Evolutionary conservation across 2,113 vertebrate species (phyloP).

Genomic region (Dermatemys mawii): DNA sequence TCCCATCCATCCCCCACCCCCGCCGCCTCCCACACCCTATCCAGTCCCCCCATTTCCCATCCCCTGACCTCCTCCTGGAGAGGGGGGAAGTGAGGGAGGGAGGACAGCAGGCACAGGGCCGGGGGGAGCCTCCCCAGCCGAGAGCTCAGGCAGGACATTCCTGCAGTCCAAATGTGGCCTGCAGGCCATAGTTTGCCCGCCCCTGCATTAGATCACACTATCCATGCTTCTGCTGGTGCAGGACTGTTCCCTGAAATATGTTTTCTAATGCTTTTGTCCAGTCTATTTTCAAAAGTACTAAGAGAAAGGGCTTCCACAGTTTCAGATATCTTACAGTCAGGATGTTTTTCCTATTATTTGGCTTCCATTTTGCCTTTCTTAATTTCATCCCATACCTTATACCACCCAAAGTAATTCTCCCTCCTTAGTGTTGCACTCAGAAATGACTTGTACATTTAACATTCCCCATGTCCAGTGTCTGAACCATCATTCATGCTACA

Average conservation of each 20-base stretch:
- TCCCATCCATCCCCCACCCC: too few relatives aligned
- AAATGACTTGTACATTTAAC: neutral
- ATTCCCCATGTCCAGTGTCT: neutral
- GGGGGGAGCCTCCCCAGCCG: too few relatives aligned
- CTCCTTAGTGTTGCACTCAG: constrained; percentile 3
- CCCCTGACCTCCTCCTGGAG: too few relatives aligned
- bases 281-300: neutral
- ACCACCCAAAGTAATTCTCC: constrained; percentile 6
- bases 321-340: neutral
- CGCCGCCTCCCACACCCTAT: too few relatives aligned
- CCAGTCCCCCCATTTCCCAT: too few relatives aligned
- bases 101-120: too few relatives aligned
- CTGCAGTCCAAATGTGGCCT: too few relatives aligned
- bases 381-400: constrained; percentile 13
- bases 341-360: neutral
- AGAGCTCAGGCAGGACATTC: too few relatives aligned
- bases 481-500: neutral
- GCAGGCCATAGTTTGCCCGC: too few relatives aligned
- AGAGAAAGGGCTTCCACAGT: neutral
- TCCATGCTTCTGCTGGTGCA: neutral
- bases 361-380: neutral
- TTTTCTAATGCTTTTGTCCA: neutral
- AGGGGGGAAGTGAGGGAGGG: too few relatives aligned
- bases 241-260: neutral
- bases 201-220: neutral